Conservation (phyloP, 2,888 invertebrate species). For the Melangyna quadrimaculata region DNA sequence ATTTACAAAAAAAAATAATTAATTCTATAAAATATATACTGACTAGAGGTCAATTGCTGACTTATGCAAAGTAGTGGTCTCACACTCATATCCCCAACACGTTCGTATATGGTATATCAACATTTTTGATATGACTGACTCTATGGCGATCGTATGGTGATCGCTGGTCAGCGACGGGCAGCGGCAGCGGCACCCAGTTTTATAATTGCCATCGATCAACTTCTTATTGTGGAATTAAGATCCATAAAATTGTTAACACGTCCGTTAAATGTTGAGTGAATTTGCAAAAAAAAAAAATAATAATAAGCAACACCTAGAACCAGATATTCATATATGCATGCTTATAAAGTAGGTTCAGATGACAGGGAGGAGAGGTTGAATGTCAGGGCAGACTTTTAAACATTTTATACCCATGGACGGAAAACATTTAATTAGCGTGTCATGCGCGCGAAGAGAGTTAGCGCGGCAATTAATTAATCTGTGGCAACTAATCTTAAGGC, state of each 20-base stretch:
- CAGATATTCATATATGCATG: background rate
- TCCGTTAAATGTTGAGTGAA: slow-evolving; percentile 67
- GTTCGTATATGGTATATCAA: slow-evolving; percentile 34
- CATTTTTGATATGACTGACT: background rate
- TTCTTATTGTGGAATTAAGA: slow-evolving; percentile 66
- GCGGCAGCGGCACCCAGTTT: slow-evolving; percentile 64
- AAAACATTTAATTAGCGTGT: slow-evolving; percentile 67
- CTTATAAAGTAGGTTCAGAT: background rate
- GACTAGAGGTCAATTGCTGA: slow-evolving; percentile 37
- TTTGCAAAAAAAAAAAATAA: slow-evolving; percentile 48
- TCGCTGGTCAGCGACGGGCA: background rate
- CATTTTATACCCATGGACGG: slow-evolving; percentile 1
- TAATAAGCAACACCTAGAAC: slow-evolving; percentile 32
- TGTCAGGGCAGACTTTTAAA: slow-evolving; percentile 52
- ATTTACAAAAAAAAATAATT: background rate
- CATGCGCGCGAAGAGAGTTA: slow-evolving; percentile 59
- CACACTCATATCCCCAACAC: background rate
- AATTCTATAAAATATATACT: slow-evolving; percentile 19
- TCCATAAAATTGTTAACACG: slow-evolving; percentile 71
- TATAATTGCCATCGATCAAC: slow-evolving; percentile 69
- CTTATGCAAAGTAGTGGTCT: slow-evolving; percentile 44
- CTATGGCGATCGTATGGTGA: background rate
- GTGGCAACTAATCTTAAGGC: slow-evolving; percentile 60
- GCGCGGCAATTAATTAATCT: slow-evolving; percentile 62
- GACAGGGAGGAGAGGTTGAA: slow-evolving; percentile 46